A percentile compares a stretch with the other conserved stretches of the same genome.
Evolutionary conservation across 2,888 invertebrate genomes (phyloP).

Genomic region (Hydraecia micacea): DNA sequence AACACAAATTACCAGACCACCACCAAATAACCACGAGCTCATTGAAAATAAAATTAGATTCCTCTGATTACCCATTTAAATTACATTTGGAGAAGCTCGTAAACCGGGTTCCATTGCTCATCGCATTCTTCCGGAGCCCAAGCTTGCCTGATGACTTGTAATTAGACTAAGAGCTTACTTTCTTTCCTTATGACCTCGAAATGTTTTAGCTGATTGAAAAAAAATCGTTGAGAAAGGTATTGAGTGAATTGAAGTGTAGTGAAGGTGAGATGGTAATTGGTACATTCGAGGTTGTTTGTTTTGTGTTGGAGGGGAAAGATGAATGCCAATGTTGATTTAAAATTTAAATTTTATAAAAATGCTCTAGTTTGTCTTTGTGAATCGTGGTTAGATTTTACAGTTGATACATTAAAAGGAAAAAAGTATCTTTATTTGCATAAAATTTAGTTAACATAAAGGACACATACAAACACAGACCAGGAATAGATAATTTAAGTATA

Average conservation of each 20-base stretch:
- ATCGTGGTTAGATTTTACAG: background rate
- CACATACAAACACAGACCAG: too few relatives aligned
- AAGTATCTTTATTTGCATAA: background rate
- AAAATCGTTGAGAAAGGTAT: slow-evolving; percentile 40
- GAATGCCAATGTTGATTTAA: background rate
- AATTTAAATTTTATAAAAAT: background rate
- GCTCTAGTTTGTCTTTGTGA: background rate
- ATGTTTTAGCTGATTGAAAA: slow-evolving; percentile 65
- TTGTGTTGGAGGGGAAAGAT: background rate
- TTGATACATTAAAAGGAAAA: background rate
- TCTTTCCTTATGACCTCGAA: slow-evolving; percentile 40
- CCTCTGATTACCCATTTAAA: slow-evolving; percentile 60
- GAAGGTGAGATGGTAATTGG: slow-evolving; percentile 21
- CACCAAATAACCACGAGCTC: background rate
- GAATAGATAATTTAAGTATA: too few relatives aligned
- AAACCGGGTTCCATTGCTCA: slow-evolving; percentile 62
- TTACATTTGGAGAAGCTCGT: slow-evolving; percentile 60
- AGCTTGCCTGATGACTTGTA: slow-evolving; percentile 55
- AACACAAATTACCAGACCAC: background rate
- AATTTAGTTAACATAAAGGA: background rate
- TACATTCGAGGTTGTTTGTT: slow-evolving; percentile 11
- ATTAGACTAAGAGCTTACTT: slow-evolving; percentile 57
- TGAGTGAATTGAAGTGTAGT: slow-evolving; percentile 1
- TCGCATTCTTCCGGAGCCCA: slow-evolving; percentile 41
- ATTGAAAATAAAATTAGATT: slow-evolving; percentile 39